Evolutionary conservation across 2,797 vertebrate species (phyloP).

Genomic region (Cheracebus regulus): DNA sequence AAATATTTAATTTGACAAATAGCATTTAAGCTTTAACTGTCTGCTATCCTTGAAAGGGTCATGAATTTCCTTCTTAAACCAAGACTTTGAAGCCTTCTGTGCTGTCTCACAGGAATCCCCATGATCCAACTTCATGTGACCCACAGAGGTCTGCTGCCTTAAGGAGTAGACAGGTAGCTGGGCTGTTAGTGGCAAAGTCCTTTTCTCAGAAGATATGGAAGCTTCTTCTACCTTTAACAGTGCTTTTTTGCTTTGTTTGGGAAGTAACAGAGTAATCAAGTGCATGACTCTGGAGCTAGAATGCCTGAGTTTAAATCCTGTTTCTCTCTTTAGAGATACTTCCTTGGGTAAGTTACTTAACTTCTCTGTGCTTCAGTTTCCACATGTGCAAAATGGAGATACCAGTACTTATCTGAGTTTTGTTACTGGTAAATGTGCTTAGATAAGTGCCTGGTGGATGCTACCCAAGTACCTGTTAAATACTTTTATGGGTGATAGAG

Average conservation of each 20-base stretch:
- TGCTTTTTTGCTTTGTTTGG: conserved; percentile 33
- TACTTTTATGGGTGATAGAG: neutral
- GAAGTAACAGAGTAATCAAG: neutral
- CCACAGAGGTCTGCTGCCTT: neutral
- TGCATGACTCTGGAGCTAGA: neutral
- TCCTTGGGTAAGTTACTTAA: neutral
- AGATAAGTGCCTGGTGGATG: neutral
- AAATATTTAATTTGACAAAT: conserved; percentile 20
- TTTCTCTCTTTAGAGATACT: neutral
- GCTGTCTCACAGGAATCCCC: neutral
- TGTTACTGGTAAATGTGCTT: neutral
- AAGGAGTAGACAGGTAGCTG: neutral
- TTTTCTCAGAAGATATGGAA: conserved; percentile 12
- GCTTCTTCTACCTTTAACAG: neutral
- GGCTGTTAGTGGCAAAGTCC: neutral
- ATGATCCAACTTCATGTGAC: neutral
- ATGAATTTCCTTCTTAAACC: neutral
- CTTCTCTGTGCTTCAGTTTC: neutral
- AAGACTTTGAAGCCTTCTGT: neutral
- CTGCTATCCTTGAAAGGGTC: conserved; percentile 36
- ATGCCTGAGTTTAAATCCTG: conserved; percentile 10
- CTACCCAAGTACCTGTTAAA: conserved; percentile 12
- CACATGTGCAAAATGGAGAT: conserved; percentile 18
- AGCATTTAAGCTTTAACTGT: neutral
- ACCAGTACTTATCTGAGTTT: neutral